These are phyloP conservation scores for Clarias pachynema DNA, from an alignment of 2,797 vertebrate species.

Conservation along the genomic window DNA sequence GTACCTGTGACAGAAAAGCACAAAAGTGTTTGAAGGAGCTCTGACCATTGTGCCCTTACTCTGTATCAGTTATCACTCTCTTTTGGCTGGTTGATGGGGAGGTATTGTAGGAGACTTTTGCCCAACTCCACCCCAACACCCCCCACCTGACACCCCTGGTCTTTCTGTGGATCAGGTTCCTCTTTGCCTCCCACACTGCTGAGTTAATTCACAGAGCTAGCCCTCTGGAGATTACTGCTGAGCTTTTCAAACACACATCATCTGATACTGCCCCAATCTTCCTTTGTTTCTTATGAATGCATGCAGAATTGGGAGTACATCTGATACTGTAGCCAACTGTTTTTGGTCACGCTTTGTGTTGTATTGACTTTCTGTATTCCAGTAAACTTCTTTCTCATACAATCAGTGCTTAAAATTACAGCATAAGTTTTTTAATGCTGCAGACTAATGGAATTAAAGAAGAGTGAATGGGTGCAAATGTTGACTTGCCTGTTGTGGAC, in stretches of 20 bases:
- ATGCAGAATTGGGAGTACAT: constrained; percentile 54
- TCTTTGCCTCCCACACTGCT: constrained; percentile 49
- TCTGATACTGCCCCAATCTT: constrained; percentile 54
- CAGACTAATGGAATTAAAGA: constrained; percentile 54
- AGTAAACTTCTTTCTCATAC: constrained; percentile 43
- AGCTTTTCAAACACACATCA: constrained; percentile 57
- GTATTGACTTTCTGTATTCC: constrained; percentile 48
- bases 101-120: constrained; percentile 40
- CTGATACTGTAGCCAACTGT: constrained; percentile 59
- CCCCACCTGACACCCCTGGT: constrained; percentile 9
- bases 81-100: constrained; percentile 43
- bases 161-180: constrained; percentile 50
- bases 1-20: constrained; percentile 47
- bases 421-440: constrained; percentile 48
- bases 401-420: constrained; percentile 47
- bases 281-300: constrained; percentile 55
- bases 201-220: constrained; percentile 51
- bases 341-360: constrained; percentile 55
- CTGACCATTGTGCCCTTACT: constrained; percentile 49
- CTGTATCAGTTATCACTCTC: constrained; percentile 53
- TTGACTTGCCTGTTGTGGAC: constrained; percentile 30
- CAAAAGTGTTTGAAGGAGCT: constrained; percentile 47
- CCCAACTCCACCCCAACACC: constrained; percentile 17
- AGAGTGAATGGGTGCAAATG: constrained; percentile 44
- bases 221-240: constrained; percentile 54